Percentiles rank a stretch among this genome's conserved stretches.
These are phyloP conservation scores for Tenrec ecaudatus DNA, from an alignment of 2,113 vertebrate genomes.

Conservation along the genomic window DNA sequence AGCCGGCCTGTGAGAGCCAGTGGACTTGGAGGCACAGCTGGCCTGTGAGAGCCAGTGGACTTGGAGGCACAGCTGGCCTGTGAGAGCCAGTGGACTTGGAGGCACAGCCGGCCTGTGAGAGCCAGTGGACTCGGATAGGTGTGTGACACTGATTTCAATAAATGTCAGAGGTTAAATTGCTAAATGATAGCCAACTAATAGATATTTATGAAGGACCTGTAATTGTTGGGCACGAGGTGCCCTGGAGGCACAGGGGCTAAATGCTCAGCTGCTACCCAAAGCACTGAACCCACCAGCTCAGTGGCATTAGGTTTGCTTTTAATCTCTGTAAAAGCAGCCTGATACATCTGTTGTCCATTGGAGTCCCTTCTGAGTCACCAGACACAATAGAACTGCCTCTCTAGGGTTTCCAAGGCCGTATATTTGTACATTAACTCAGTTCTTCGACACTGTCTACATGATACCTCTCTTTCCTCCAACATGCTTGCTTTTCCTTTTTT, in stretches of 20 bases:
- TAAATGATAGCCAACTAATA: background rate
- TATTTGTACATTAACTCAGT: background rate
- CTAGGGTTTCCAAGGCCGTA: no score
- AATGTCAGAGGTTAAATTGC: conserved; percentile 5
- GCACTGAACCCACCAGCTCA: background rate
- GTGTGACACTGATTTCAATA: background rate
- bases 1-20: background rate
- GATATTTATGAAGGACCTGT: background rate
- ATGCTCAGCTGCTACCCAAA: background rate
- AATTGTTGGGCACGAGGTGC: background rate
- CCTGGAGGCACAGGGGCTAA: background rate
- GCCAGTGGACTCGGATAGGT: background rate
- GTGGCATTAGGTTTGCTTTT: no score
- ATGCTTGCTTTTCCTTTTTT: background rate
- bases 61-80: background rate
- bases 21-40: background rate
- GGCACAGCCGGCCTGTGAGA: background rate
- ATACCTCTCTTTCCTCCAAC: background rate
- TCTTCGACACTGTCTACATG: background rate
- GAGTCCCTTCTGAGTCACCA: no score
- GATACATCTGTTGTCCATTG: no score
- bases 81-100: background rate
- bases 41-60: background rate
- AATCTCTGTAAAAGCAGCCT: no score
- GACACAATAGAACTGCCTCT: no score